Evolutionary conservation across 1,140 invertebrate genomes (phyloP).

Genomic region (Liolophura sinensis): DNA sequence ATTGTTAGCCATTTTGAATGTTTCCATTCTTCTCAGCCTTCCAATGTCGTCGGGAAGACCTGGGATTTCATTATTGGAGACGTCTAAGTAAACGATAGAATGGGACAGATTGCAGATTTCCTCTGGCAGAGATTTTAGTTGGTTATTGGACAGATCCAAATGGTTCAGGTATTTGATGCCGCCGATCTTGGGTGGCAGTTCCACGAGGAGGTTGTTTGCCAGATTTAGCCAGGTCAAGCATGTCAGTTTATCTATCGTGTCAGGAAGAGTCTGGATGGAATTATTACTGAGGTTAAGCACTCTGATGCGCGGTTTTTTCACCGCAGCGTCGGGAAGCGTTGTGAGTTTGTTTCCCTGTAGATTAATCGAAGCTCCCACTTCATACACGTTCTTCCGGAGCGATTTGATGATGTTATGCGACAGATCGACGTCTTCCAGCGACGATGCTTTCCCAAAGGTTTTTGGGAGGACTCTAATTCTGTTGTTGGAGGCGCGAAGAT

Average conservation of each 20-base stretch:
- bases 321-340: constrained; percentile 39
- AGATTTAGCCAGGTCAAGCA: constrained; percentile 47
- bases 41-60: constrained; percentile 43
- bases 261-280: constrained; percentile 41
- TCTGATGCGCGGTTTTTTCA: constrained; percentile 52
- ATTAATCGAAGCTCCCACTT: constrained; percentile 41
- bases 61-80: constrained; percentile 44
- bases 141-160: constrained; percentile 44
- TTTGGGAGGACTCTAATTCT: constrained; percentile 46
- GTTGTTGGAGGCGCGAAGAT: constrained; percentile 45
- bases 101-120: constrained; percentile 48
- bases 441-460: constrained; percentile 45
- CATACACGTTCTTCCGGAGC: constrained; percentile 51
- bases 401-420: constrained; percentile 47
- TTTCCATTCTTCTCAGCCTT: constrained; percentile 37
- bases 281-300: constrained; percentile 49
- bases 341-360: constrained; percentile 43
- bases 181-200: constrained; percentile 43
- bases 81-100: constrained; percentile 37
- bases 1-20: constrained; percentile 44
- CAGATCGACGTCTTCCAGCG: constrained; percentile 39
- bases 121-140: constrained; percentile 46
- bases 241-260: constrained; percentile 45
- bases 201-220: constrained; percentile 47
- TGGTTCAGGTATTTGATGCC: constrained; percentile 40